Evolutionary conservation across 1,140 invertebrate genomes (phyloP).

Genomic region (Drosophila bifasciata): DNA sequence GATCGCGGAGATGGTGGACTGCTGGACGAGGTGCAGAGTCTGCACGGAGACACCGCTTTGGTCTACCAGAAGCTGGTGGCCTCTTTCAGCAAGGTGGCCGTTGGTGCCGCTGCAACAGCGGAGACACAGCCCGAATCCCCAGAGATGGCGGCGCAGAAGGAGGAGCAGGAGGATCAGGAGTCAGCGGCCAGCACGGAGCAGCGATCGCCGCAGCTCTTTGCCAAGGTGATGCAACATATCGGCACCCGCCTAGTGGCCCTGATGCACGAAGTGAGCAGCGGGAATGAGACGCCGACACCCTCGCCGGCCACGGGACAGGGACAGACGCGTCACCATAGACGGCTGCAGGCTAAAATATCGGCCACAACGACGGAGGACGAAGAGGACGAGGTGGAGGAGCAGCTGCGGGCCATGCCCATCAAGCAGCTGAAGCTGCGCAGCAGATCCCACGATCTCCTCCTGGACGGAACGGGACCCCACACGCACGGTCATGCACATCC

Average conservation of each 20-base stretch:
- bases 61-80: slow-evolving; percentile 93
- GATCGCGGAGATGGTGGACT: slow-evolving; percentile 86
- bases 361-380: slow-evolving; percentile 92
- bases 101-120: slow-evolving; percentile 51
- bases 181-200: slow-evolving; percentile 84
- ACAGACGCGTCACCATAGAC: slow-evolving; percentile 67
- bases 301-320: slow-evolving; percentile 84
- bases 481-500: slow-evolving; percentile 79
- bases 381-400: slow-evolving; percentile 84
- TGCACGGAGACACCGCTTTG: slow-evolving; percentile 90
- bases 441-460: slow-evolving; percentile 90
- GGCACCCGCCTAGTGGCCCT: slow-evolving; percentile 93
- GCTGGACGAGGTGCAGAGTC: slow-evolving; percentile 85
- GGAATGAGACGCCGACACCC: slow-evolving; percentile 85
- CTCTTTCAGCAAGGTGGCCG: slow-evolving; percentile 90
- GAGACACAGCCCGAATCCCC: not conserved
- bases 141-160: slow-evolving; percentile 9
- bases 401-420: slow-evolving; percentile 85
- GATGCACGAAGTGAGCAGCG: slow-evolving; percentile 95
- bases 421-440: slow-evolving; percentile 86
- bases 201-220: slow-evolving; percentile 93
- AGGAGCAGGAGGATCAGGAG: slow-evolving; percentile 40
- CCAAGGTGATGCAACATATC: slow-evolving; percentile 96
- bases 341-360: slow-evolving; percentile 86
- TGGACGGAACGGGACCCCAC: slow-evolving; percentile 84